Evolutionary conservation across 1,140 invertebrate species (phyloP).

Genomic region (Drosophila lini): DNA sequence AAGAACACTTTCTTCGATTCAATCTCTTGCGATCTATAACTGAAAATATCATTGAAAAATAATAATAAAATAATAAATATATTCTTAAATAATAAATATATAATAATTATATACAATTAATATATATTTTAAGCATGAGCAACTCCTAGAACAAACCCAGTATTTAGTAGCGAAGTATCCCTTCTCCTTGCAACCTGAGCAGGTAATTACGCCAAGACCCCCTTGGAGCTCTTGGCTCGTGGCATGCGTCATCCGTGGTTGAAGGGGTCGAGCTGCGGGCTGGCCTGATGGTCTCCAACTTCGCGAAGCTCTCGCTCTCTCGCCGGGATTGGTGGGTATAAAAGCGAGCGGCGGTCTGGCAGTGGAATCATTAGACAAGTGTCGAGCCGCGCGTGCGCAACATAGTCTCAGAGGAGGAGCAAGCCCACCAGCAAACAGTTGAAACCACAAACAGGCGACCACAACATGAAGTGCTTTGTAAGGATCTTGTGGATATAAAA

Average conservation of each 20-base stretch:
- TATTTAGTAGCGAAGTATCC: no score
- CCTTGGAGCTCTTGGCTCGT: constrained; percentile 43
- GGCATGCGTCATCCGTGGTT: constrained; percentile 55
- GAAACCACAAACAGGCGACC: constrained; percentile 58
- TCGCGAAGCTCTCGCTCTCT: neutral
- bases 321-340: constrained; percentile 45
- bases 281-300: constrained; percentile 26
- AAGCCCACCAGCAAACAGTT: constrained; percentile 22
- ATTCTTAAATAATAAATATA: neutral
- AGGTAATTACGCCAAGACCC: neutral
- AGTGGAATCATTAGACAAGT: constrained; percentile 66
- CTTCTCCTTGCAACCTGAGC: neutral
- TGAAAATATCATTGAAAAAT: neutral
- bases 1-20: no score
- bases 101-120: neutral
- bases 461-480: constrained; percentile 81
- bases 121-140: neutral
- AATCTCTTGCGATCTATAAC: no score
- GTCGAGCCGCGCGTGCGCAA: constrained; percentile 69
- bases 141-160: no score
- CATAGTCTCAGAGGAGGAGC: constrained; percentile 24
- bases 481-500: constrained; percentile 17
- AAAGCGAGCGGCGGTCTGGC: constrained; percentile 34
- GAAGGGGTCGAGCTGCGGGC: neutral
- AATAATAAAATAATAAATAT: neutral